Base-by-base conservation (phyloP, 2,888 invertebrate genomes). In the Thalpophila matura region DNA sequence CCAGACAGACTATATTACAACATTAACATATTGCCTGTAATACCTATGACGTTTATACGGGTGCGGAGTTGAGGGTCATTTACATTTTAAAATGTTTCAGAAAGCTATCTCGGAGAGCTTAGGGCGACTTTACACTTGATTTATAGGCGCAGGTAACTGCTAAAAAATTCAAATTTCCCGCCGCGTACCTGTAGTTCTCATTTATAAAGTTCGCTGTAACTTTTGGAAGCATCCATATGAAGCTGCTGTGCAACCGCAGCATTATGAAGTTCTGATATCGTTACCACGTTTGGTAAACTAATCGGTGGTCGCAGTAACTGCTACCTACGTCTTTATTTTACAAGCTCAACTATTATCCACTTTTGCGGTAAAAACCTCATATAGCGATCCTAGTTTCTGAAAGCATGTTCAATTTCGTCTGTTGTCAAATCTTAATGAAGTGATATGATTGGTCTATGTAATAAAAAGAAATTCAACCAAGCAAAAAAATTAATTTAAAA, bases 111-210 rank as follows among this genome's bases (percentile, higher is more conserved):
- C 83, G 77, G 73, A 88, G 92, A 91, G 93, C 93, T 93, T 92
- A 92, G 82, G 86, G 89, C 86, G 93, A 91, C 92, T 91, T 91
- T 90, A 77, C 89, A 82, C 82, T 88, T 94, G 93, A 94, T 94
- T 94, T 94, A 94, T 93, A 93, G 90, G 88, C 91, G 77, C 90
- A 94, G 92, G 92, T 93, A 93, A 94, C 90, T 90, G 92, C 89
- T 85, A 91, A 93, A 93, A 94, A 91, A 93, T 94, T 94, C 87
- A 94, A 94, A 94, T 94, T 93, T 88, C 69, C 68, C 82, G 68
- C 84, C 82, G 79, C 81, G 56, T 61, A 68, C 74, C 74, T 81
- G 84, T 84, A 83, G 83, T 83, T 85, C 77, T 84, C 82, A 87
- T 88, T 82, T 88, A 86, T 82, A 75, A 70, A 71, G 74, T 70